Evolutionary conservation across 1,140 invertebrate genomes (phyloP).

Genomic region (Ips nitidus): DNA sequence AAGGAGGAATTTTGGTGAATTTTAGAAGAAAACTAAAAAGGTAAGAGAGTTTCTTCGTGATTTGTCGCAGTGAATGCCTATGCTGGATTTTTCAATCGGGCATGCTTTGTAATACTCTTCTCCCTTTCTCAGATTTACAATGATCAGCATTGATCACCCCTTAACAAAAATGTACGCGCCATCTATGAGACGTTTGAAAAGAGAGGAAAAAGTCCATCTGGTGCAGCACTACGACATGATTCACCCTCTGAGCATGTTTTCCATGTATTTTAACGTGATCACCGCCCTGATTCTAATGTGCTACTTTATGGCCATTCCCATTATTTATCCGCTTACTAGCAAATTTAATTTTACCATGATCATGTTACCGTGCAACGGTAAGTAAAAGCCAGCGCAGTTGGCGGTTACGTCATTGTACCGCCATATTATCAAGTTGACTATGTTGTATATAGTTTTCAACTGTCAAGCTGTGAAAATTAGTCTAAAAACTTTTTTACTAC

Average conservation of each 20-base stretch:
- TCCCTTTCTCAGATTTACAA: neutral
- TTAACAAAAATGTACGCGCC: constrained; percentile 4
- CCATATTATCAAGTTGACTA: too few relatives aligned
- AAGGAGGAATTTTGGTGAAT: constrained; percentile 8
- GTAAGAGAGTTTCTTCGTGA: neutral
- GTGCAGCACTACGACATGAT: constrained; percentile 14
- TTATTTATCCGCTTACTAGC: constrained; percentile 2
- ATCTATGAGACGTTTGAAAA: constrained; percentile 7
- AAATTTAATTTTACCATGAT: neutral
- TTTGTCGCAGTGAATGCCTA: neutral
- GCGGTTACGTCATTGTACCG: too few relatives aligned
- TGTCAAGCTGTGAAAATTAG: too few relatives aligned
- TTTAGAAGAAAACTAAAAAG: constrained; percentile 16
- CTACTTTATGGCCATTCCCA: constrained; percentile 3
- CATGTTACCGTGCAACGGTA: constrained; percentile 10
- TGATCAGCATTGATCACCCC: constrained; percentile 10
- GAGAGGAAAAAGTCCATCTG: constrained; percentile 15
- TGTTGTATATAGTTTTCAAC: too few relatives aligned
- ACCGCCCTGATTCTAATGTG: neutral
- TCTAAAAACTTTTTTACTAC: too few relatives aligned
- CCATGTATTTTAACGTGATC: constrained; percentile 7
- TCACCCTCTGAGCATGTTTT: constrained; percentile 17
- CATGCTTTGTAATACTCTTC: too few relatives aligned
- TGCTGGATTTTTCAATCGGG: neutral
- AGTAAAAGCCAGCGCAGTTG: neutral